Conservation (phyloP, 1,140 invertebrate species). For the Teleopsis dalmanni region DNA sequence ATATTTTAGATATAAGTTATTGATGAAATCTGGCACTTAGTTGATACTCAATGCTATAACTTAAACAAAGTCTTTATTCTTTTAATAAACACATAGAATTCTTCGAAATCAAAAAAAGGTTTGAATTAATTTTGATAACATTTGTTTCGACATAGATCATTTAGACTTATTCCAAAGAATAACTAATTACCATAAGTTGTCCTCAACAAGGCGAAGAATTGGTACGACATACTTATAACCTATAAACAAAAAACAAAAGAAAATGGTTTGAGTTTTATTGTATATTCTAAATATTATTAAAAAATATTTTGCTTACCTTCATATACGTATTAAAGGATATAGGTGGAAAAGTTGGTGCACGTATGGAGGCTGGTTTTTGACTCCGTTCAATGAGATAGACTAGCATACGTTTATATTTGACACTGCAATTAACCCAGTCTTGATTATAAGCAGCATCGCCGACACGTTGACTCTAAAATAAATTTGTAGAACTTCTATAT, state of each 20-base stretch:
- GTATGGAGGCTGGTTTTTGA: slow-evolving; percentile 30
- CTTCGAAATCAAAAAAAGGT: neutral
- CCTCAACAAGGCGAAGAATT: slow-evolving; percentile 11
- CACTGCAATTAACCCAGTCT: slow-evolving; percentile 34
- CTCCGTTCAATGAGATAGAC: slow-evolving; percentile 29
- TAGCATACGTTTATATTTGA: slow-evolving; percentile 24
- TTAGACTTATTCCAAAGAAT: too few relatives aligned
- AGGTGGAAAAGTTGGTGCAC: slow-evolving; percentile 34
- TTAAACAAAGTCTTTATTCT: neutral
- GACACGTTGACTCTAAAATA: slow-evolving; percentile 23
- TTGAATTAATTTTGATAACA: neutral
- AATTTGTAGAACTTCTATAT: too few relatives aligned
- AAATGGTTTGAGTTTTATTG: neutral
- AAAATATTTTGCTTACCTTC: slow-evolving; percentile 18
- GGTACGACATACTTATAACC: slow-evolving; percentile 14
- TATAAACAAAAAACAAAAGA: neutral
- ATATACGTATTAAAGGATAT: slow-evolving; percentile 38
- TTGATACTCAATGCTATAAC: neutral
- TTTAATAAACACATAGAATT: neutral
- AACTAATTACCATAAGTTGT: slow-evolving; percentile 9
- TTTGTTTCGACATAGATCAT: too few relatives aligned
- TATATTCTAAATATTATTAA: neutral
- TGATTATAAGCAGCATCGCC: slow-evolving; percentile 39
- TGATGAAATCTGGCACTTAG: neutral
- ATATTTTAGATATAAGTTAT: neutral